Percentiles rank a stretch among this genome's conserved stretches.
These are phyloP conservation scores for Drosophila peninsularis DNA, from an alignment of 2,888 invertebrate species.

Conservation along the genomic window DNA sequence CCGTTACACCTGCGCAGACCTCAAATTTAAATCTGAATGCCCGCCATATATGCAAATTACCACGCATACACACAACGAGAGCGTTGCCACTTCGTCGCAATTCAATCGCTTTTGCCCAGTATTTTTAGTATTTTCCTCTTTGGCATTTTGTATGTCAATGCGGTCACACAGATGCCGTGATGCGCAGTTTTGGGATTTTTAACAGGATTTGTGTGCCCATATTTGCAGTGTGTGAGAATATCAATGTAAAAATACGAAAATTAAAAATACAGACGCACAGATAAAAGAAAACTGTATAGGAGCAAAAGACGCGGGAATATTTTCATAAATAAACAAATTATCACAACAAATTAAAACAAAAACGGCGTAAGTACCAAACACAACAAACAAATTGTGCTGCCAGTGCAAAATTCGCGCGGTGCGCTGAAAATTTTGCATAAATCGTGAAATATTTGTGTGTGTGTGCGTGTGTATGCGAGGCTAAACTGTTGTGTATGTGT, in stretches of 20 bases:
- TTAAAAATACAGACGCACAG: slow-evolving; percentile 60
- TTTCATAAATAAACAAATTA: slow-evolving; percentile 55
- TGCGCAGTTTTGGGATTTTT: slow-evolving; percentile 45
- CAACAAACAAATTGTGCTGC: slow-evolving; percentile 17
- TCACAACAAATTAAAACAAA: slow-evolving; percentile 58
- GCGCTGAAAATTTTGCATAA: slow-evolving; percentile 69
- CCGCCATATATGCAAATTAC: background rate
- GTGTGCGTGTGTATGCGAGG: slow-evolving; percentile 23
- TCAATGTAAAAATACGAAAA: slow-evolving; percentile 59
- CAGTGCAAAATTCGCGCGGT: slow-evolving; percentile 46
- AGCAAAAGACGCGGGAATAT: slow-evolving; percentile 73
- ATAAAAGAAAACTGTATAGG: slow-evolving; percentile 64
- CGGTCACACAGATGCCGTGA: slow-evolving; percentile 23
- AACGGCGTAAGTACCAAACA: slow-evolving; percentile 76
- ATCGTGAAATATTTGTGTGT: slow-evolving; percentile 62
- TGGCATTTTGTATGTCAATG: slow-evolving; percentile 6
- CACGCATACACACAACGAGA: background rate
- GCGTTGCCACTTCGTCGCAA: slow-evolving; percentile 35
- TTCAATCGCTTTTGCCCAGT: background rate
- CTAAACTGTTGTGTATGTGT: slow-evolving; percentile 24
- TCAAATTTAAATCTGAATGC: background rate
- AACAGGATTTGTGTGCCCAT: slow-evolving; percentile 47
- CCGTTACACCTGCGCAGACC: background rate
- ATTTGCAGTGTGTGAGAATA: slow-evolving; percentile 48
- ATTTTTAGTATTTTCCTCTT: slow-evolving; percentile 37